Evolutionary conservation across 1,140 invertebrate genomes (phyloP), one percentile per base, ranked within the genome.

Genomic region (Streblospio benedicti): DNA sequence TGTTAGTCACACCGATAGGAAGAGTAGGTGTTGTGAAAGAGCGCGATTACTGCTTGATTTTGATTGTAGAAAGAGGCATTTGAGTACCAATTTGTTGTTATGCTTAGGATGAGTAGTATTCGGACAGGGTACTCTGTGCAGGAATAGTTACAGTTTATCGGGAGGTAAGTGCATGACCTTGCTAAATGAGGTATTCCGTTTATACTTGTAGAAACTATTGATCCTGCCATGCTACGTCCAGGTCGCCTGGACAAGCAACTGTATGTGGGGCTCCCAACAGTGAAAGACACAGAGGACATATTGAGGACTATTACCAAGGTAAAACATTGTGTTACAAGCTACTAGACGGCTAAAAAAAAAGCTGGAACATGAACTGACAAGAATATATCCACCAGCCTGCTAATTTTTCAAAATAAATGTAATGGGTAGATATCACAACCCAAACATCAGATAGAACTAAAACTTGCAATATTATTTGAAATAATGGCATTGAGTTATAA

Each of bases 181-280:
- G 4, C 44, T 45, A 20, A 25, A 56, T 5, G 9, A 38, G n/a
- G 9, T 9, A 38, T 38, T 38, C 9, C n/a, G 9, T 9, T 38
- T 38, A 38, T 38, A 38, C n/a, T 38, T 38, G n/a, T 65, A 49
- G 95, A 98, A 70, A 96, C 97, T 5, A 87, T 99, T 60, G 96
- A 99, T 81, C 89, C 93, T 2, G 96, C 96, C 0, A 87, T 99
- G 51, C 76, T 98, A 51, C 81, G 96, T 74, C 94, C 95, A 0
- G 95, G 95, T 16, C 82, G 96, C 68, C 81, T 99, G 43, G 95
- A 97, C 74, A 93, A 93, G 75, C 86, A 92, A 50, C 79, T 99
- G 23, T 97, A 92, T 78, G 91, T 99, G 3, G 94, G 92, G 20
- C 80, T 99, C 64, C 96, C 96, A 2, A 83, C 81, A 23, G 73